Percentiles rank a stretch among this genome's conserved stretches.
Conservation (phyloP, 2,113 vertebrate genomes). For the Sphaerodactylus townsendi region DNA sequence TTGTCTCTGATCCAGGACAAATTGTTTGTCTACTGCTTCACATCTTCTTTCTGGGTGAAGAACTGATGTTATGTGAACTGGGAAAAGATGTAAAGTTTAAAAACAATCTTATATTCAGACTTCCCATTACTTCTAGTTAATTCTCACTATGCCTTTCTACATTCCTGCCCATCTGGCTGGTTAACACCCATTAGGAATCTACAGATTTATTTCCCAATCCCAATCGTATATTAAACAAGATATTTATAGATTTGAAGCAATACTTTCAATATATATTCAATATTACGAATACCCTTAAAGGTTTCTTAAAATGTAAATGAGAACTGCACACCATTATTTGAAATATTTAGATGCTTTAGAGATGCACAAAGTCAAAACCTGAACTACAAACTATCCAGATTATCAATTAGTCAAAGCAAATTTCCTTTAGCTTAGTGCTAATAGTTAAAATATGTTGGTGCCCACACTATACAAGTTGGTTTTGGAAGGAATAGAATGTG, state of each 20-base stretch:
- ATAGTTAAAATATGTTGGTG: neutral
- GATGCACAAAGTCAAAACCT: neutral
- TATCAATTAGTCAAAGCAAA: neutral
- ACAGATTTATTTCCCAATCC: slow-evolving; percentile 11
- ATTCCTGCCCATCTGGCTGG: neutral
- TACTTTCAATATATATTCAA: slow-evolving; percentile 13
- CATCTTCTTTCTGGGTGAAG: neutral
- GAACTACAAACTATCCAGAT: neutral
- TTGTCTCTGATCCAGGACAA: neutral
- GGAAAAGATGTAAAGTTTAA: neutral
- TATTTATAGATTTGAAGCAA: neutral
- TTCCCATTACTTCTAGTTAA: slow-evolving; percentile 21
- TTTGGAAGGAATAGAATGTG: neutral
- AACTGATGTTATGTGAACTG: slow-evolving; percentile 5
- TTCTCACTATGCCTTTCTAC: neutral
- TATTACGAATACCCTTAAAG: neutral
- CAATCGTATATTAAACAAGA: slow-evolving; percentile 13
- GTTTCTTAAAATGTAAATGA: slow-evolving; percentile 14
- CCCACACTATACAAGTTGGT: neutral
- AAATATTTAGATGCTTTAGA: neutral
- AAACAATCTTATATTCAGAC: slow-evolving; percentile 2
- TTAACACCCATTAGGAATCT: slow-evolving; percentile 5
- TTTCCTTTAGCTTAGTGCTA: neutral
- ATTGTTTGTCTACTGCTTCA: neutral
- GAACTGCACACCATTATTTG: neutral